Conservation (phyloP, 2,888 invertebrate species). For the Amphipoea lucens region DNA sequence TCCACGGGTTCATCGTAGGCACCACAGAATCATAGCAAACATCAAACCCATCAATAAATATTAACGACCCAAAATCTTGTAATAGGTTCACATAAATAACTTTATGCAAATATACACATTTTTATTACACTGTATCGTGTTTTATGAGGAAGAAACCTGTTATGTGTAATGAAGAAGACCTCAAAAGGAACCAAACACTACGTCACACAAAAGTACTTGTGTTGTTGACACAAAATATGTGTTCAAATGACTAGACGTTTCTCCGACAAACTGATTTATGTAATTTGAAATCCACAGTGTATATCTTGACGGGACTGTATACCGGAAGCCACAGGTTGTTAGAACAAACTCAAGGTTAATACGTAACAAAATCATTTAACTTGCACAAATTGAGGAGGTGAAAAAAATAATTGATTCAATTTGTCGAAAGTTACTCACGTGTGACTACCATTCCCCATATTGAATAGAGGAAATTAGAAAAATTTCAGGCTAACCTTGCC, state of each 20-base stretch:
- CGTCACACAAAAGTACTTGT: constrained; percentile 36
- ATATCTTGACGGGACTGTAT: constrained; percentile 61
- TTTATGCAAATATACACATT: constrained; percentile 50
- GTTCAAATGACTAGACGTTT: constrained; percentile 40
- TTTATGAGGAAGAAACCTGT: constrained; percentile 44
- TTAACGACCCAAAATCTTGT: constrained; percentile 35
- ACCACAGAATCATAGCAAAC: constrained; percentile 7
- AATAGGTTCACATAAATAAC: constrained; percentile 41
- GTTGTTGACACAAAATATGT: constrained; percentile 41
- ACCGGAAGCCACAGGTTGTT: constrained; percentile 76
- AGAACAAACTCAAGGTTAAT: constrained; percentile 79
- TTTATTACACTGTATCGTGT: constrained; percentile 40
- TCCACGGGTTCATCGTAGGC: neutral
- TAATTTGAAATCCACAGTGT: constrained; percentile 41
- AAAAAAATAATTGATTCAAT: constrained; percentile 80
- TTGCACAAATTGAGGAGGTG: constrained; percentile 75
- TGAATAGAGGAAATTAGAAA: constrained; percentile 48
- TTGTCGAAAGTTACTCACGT: constrained; percentile 75
- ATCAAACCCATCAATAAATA: constrained; percentile 18
- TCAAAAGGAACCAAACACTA: constrained; percentile 43
- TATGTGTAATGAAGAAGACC: constrained; percentile 45
- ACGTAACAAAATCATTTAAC: constrained; percentile 80
- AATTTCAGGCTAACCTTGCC: constrained; percentile 1
- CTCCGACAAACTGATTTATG: constrained; percentile 38
- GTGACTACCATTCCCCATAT: constrained; percentile 72